Evolutionary conservation across 1,140 invertebrate species (phyloP).

Genomic region (Ips nitidus): DNA sequence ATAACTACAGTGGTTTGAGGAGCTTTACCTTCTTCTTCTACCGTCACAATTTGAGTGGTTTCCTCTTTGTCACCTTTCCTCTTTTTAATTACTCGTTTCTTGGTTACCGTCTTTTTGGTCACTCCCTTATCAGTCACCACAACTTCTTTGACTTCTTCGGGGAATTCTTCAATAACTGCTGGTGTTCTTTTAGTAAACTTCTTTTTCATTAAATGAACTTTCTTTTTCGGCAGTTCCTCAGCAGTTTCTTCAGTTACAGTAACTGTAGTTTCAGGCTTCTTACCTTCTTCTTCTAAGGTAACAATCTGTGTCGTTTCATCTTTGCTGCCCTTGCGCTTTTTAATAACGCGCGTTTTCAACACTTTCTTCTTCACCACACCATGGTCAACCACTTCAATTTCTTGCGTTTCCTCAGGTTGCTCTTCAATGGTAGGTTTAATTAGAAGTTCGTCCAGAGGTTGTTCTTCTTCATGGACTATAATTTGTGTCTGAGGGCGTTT

Average conservation of each 20-base stretch:
- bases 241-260: constrained; percentile 44
- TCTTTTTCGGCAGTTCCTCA: constrained; percentile 34
- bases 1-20: constrained; percentile 44
- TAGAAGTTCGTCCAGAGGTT: constrained; percentile 34
- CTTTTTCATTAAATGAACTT: constrained; percentile 40
- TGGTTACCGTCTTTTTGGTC: constrained; percentile 48
- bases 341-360: constrained; percentile 47
- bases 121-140: constrained; percentile 41
- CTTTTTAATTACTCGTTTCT: constrained; percentile 51
- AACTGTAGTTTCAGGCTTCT: constrained; percentile 46
- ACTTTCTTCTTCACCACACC: constrained; percentile 42
- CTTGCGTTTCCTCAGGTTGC: constrained; percentile 47
- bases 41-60: constrained; percentile 46
- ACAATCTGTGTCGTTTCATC: constrained; percentile 49
- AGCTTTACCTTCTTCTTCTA: constrained; percentile 45
- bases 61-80: constrained; percentile 46
- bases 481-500: constrained; percentile 14
- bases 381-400: constrained; percentile 36
- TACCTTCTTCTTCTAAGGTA: constrained; percentile 51
- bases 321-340: constrained; percentile 45
- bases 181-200: constrained; percentile 7
- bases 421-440: constrained; percentile 33
- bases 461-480: constrained; percentile 38
- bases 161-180: constrained; percentile 37
- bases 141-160: constrained; percentile 47